Evolutionary conservation across 2,888 invertebrate species (phyloP).

Genomic region (Chaetoderma sp.): DNA sequence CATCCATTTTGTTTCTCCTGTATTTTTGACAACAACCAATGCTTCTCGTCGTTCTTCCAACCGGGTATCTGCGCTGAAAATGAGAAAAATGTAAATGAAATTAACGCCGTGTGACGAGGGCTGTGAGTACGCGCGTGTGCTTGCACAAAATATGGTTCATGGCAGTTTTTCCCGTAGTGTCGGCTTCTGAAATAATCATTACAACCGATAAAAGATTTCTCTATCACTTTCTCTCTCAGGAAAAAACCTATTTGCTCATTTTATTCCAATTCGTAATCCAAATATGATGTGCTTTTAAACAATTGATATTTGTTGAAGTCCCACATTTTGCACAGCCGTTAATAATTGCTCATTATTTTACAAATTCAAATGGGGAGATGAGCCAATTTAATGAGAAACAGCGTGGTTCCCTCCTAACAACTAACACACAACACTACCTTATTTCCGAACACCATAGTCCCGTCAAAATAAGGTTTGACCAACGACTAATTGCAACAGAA

Average conservation of each 20-base stretch:
- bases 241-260: neutral
- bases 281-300: too few relatives aligned
- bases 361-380: too few relatives aligned
- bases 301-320: too few relatives aligned
- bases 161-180: neutral
- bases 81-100: neutral
- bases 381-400: too few relatives aligned
- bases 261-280: too few relatives aligned
- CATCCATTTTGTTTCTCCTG: constrained; percentile 52
- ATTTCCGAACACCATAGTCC: too few relatives aligned
- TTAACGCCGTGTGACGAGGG: neutral
- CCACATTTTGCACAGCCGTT: too few relatives aligned
- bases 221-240: neutral
- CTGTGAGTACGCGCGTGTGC: neutral
- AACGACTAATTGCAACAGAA: too few relatives aligned
- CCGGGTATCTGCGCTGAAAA: constrained; percentile 53
- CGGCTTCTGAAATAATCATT: neutral
- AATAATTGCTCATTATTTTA: too few relatives aligned
- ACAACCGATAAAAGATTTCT: neutral
- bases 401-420: too few relatives aligned
- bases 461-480: too few relatives aligned
- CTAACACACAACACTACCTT: too few relatives aligned
- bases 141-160: neutral
- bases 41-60: constrained; percentile 56
- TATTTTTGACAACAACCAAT: constrained; percentile 44